Evolutionary conservation across 2,113 vertebrate species (phyloP).

Genomic region (Dasypus novemcinctus): DNA sequence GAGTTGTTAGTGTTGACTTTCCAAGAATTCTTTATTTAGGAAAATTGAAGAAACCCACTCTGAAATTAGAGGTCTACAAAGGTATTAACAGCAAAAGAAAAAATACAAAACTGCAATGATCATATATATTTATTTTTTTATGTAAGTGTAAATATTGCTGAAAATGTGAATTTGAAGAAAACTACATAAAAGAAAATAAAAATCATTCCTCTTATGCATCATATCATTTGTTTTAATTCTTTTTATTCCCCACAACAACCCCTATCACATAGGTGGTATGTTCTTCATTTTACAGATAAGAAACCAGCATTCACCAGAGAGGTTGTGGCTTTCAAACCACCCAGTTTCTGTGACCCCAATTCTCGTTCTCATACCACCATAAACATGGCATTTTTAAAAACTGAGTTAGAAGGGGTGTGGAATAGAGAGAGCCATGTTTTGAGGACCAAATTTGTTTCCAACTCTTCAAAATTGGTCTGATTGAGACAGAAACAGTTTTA

Average conservation of each 20-base stretch:
- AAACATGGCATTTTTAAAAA: background rate
- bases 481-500: background rate
- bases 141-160: background rate
- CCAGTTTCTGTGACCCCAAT: background rate
- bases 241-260: background rate
- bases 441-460: background rate
- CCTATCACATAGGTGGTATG: background rate
- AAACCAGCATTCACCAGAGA: background rate
- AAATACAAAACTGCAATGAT: background rate
- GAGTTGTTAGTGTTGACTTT: background rate
- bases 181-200: background rate
- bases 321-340: background rate
- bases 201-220: background rate
- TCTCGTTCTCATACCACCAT: fast-evolving
- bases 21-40: background rate
- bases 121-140: background rate
- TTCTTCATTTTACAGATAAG: background rate
- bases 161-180: conserved; percentile 7
- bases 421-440: background rate
- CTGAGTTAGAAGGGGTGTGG: background rate
- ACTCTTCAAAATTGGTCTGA: background rate
- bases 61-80: background rate
- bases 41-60: conserved; percentile 6
- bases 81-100: background rate
- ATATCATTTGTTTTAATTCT: background rate